A percentile compares a stretch with the other conserved stretches of the same genome.
Evolutionary conservation across 2,888 invertebrate genomes (phyloP).

Genomic region (Hanleya hanleyi): DNA sequence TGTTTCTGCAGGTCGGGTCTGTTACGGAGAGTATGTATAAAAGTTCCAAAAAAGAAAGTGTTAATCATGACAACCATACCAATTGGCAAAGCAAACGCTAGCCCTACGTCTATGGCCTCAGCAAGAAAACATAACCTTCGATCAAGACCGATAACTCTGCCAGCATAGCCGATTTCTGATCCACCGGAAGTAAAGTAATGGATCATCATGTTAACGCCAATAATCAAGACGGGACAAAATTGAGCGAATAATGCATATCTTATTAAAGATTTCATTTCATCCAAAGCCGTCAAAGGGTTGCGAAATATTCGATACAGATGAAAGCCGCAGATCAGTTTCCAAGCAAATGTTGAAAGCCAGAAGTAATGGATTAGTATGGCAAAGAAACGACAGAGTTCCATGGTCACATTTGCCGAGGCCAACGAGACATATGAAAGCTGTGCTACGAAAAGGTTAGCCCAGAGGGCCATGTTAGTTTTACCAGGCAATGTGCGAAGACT

Average conservation of each 20-base stretch:
- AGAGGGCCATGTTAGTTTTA: neutral
- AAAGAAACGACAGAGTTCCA: neutral
- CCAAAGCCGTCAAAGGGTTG: neutral
- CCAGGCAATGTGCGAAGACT: neutral
- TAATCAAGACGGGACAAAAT: neutral
- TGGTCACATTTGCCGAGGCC: neutral
- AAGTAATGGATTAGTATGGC: neutral
- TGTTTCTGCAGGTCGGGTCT: too few species aligned
- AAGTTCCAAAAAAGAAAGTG: too few species aligned
- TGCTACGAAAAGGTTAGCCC: neutral
- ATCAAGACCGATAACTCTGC: too few species aligned
- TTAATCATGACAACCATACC: neutral
- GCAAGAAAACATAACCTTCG: too few species aligned
- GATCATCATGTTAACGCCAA: neutral
- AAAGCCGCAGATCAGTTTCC: too few species aligned
- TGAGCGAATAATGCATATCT: neutral
- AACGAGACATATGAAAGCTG: neutral
- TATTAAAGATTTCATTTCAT: neutral
- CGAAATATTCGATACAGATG: too few species aligned
- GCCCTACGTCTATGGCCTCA: neutral
- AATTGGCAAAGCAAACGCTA: neutral
- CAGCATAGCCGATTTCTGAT: too few species aligned
- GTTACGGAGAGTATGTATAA: too few species aligned
- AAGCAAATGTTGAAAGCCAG: too few species aligned
- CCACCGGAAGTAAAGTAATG: neutral